Percentiles rank a stretch among this genome's conserved stretches.
phyloP scores from a whole-genome alignment of 2,797 vertebrate species.

The Amazonetta brasiliensis region DNA sequence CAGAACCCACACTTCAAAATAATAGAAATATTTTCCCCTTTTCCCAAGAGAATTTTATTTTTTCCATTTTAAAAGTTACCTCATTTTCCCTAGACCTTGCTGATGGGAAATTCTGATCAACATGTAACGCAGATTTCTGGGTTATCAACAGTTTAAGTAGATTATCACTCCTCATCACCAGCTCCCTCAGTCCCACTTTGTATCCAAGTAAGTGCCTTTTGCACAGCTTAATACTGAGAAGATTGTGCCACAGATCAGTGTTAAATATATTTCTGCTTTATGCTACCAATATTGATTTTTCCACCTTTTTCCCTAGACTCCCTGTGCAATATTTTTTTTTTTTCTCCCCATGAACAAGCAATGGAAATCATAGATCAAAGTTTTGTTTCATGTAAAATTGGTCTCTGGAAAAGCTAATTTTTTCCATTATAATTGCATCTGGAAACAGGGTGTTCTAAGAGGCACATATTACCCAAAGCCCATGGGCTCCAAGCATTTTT shows the following conservation, averaged over 20 bases:
- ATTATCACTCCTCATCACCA: background rate
- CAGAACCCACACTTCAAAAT: background rate
- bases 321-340: background rate
- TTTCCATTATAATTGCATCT: background rate
- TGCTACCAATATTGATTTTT: background rate
- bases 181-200: background rate
- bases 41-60: background rate
- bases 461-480: background rate
- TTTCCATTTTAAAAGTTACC: background rate
- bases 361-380: background rate
- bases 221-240: background rate
- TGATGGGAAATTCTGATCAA: background rate
- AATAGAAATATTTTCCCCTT: background rate
- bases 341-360: background rate
- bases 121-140: accelerated
- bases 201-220: background rate
- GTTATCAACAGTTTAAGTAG: background rate
- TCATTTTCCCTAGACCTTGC: background rate
- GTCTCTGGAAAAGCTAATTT: background rate
- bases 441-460: background rate
- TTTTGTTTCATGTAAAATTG: background rate
- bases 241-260: background rate
- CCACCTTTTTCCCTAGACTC: background rate
- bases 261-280: background rate
- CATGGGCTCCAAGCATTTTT: background rate